Percentiles rank a stretch among this genome's conserved stretches.
These are phyloP conservation scores for Vesta saturnalis DNA, from an alignment of 2,888 invertebrate genomes.

Conservation along the genomic window DNA sequence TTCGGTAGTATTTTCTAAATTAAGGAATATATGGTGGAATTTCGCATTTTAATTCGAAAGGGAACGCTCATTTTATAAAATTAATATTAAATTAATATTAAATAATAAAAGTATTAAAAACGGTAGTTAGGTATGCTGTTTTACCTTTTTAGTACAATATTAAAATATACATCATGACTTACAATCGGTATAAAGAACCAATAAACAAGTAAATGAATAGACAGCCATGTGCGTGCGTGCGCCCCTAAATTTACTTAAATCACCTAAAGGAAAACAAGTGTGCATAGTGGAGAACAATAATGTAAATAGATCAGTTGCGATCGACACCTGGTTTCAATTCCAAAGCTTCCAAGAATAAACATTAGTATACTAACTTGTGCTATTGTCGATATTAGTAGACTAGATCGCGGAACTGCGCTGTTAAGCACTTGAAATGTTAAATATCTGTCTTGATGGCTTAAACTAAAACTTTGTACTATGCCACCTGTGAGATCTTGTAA, in stretches of 20 bases:
- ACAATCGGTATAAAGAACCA: slow-evolving; percentile 8
- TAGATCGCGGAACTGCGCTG: slow-evolving; percentile 76
- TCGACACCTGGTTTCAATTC: slow-evolving; percentile 37
- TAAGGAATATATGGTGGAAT: no score
- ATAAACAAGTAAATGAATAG: slow-evolving; percentile 9
- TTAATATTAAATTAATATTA: no score
- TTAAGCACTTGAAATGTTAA: slow-evolving; percentile 73
- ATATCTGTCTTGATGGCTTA: slow-evolving; percentile 72
- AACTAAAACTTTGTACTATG: slow-evolving; percentile 77
- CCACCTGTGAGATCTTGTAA: slow-evolving; percentile 80
- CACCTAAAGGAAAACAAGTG: slow-evolving; percentile 23
- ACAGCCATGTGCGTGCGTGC: no score
- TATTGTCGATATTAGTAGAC: slow-evolving; percentile 73
- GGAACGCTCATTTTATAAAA: no score
- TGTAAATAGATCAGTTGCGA: slow-evolving; percentile 33
- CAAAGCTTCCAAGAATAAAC: slow-evolving; percentile 23
- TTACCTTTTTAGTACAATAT: slow-evolving; percentile 15
- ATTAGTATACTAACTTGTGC: slow-evolving; percentile 64
- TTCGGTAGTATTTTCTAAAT: no score
- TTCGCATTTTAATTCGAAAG: no score
- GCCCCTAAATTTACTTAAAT: slow-evolving; percentile 12
- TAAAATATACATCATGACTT: slow-evolving; percentile 13
- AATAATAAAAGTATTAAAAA: no score
- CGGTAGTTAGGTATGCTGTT: slow-evolving; percentile 4
- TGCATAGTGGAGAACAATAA: slow-evolving; percentile 25